Conservation (phyloP, 2,888 invertebrate genomes). For the Strigamia maritima region DNA sequence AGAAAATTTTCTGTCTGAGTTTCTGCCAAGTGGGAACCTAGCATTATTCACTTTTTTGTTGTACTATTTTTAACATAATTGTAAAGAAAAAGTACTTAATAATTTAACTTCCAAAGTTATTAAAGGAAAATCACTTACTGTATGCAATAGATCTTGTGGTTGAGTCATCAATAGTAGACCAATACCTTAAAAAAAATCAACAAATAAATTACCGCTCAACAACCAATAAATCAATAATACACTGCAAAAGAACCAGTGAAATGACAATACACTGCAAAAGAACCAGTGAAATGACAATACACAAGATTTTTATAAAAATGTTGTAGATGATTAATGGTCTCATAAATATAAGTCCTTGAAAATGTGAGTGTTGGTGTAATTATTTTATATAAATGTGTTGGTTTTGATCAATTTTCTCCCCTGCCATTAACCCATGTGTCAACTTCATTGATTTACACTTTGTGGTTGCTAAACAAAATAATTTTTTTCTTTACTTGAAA, state of each 20-base stretch:
- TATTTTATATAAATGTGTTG: background rate
- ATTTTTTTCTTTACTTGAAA: background rate
- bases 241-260: background rate
- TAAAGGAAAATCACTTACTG: no score
- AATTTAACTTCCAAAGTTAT: no score
- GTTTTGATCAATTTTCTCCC: background rate
- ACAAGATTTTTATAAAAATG: background rate
- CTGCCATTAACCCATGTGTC: background rate
- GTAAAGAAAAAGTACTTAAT: no score
- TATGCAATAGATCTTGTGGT: background rate
- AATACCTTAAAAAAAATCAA: background rate
- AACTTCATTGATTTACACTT: slow-evolving; percentile 24
- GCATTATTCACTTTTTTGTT: no score
- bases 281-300: background rate
- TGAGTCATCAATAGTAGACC: background rate
- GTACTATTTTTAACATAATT: no score
- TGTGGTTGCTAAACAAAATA: background rate
- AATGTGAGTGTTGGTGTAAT: background rate
- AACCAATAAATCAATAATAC: background rate
- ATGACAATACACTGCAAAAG: background rate
- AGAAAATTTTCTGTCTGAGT: no score
- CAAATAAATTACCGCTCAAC: background rate
- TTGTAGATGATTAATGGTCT: background rate
- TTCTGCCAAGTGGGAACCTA: no score
- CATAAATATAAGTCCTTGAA: background rate